A percentile compares a stretch with the other conserved stretches of the same genome.
Conservation (phyloP, 2,888 invertebrate species). For the Oxycera nigricornis region DNA sequence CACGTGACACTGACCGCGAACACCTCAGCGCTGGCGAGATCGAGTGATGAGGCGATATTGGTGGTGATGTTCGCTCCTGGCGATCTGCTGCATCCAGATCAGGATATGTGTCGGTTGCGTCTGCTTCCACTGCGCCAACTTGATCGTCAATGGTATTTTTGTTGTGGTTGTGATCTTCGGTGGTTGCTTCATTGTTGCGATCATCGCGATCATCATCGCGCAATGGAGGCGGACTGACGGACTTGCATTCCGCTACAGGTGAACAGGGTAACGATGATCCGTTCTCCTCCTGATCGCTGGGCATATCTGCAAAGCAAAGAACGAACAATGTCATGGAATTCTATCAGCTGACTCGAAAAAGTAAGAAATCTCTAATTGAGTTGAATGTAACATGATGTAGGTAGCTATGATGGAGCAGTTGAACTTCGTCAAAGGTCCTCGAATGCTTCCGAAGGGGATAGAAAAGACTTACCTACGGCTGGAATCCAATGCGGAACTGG, state of each 20-base stretch:
- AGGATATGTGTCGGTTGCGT: slow-evolving; percentile 42
- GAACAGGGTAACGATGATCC: slow-evolving; percentile 56
- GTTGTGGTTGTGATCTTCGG: slow-evolving; percentile 45
- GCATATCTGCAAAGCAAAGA: slow-evolving; percentile 57
- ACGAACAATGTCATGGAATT: too few relatives aligned
- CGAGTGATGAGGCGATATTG: neutral
- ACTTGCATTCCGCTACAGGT: slow-evolving; percentile 49
- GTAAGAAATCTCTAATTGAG: too few relatives aligned
- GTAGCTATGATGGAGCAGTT: too few relatives aligned
- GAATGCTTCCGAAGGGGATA: too few relatives aligned
- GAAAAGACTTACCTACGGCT: too few relatives aligned
- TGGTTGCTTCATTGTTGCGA: slow-evolving; percentile 26
- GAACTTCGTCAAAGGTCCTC: too few relatives aligned
- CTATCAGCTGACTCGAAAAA: too few relatives aligned
- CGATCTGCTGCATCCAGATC: slow-evolving; percentile 34
- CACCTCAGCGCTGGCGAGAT: neutral
- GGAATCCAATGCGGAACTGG: neutral
- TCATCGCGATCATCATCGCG: slow-evolving; percentile 29
- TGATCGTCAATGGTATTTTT: slow-evolving; percentile 42
- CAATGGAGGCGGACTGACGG: slow-evolving; percentile 43
- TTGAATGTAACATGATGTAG: too few relatives aligned
- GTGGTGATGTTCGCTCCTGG: slow-evolving; percentile 8
- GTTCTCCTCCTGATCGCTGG: slow-evolving; percentile 61
- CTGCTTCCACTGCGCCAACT: slow-evolving; percentile 37
- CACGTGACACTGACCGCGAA: slow-evolving; percentile 11